These are phyloP conservation scores for Gnatocerus cornutus DNA, from an alignment of 2,888 invertebrate species.

Conservation along the genomic window DNA sequence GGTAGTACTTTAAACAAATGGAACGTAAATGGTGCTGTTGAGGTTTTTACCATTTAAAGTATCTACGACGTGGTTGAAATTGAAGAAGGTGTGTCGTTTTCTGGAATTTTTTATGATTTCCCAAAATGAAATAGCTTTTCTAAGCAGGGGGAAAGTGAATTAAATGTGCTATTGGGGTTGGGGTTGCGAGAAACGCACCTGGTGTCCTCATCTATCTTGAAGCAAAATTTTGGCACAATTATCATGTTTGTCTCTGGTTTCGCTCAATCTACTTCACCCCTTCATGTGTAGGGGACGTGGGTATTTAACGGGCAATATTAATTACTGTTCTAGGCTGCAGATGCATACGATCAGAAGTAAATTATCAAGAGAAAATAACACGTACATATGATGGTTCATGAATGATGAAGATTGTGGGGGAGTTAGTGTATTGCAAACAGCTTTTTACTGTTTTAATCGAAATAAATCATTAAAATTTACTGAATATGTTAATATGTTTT, in stretches of 20 bases:
- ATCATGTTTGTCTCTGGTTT: conserved; percentile 25
- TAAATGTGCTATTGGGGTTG: conserved; percentile 5
- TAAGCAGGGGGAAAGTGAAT: conserved; percentile 9
- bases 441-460: too few relatives aligned
- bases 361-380: too few relatives aligned
- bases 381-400: too few relatives aligned
- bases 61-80: conserved; percentile 9
- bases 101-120: neutral
- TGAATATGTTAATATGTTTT: too few relatives aligned
- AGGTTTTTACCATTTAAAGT: conserved; percentile 17
- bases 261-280: conserved; percentile 13
- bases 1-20: conserved; percentile 34
- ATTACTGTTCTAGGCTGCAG: too few relatives aligned
- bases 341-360: too few relatives aligned
- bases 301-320: too few relatives aligned
- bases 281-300: neutral
- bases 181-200: conserved; percentile 33
- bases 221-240: conserved; percentile 15
- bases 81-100: conserved; percentile 5
- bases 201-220: conserved; percentile 37
- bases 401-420: too few relatives aligned
- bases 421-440: too few relatives aligned
- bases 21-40: conserved; percentile 21
- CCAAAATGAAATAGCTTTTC: neutral
- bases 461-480: too few relatives aligned